Evolutionary conservation across 2,797 vertebrate genomes (phyloP).

Genomic region (Iguana delicatissima): DNA sequence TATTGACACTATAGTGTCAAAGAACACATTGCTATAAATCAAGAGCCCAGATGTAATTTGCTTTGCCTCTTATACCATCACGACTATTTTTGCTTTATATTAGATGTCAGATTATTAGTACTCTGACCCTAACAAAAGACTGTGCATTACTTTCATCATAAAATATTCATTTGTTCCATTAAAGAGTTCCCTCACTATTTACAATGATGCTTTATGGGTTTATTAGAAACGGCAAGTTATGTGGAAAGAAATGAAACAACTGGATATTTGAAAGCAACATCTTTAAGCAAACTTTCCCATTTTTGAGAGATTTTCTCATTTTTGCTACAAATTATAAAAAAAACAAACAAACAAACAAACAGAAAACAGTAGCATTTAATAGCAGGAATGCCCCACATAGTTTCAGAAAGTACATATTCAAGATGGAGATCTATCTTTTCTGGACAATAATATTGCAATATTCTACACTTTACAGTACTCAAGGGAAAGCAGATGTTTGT

Average conservation of each 20-base stretch:
- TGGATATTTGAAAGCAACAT: constrained; percentile 48
- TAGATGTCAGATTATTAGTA: constrained; percentile 17
- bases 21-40: constrained; percentile 26
- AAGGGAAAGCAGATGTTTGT: neutral
- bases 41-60: constrained; percentile 22
- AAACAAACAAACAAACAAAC: neutral
- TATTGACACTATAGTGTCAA: constrained; percentile 13
- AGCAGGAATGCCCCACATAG: neutral
- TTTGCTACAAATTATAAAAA: neutral
- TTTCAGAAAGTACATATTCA: neutral
- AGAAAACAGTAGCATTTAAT: neutral
- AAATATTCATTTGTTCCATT: constrained; percentile 61
- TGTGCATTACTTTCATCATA: constrained; percentile 9
- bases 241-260: constrained; percentile 22
- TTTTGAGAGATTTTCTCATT: constrained; percentile 13
- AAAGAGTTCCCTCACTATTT: constrained; percentile 53
- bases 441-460: neutral
- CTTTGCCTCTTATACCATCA: constrained; percentile 5
- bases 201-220: constrained; percentile 15
- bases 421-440: neutral
- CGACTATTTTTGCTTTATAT: neutral
- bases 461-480: neutral
- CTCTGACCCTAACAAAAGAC: constrained; percentile 35
- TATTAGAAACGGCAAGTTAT: constrained; percentile 20
- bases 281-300: neutral